Evolutionary conservation across 1,140 invertebrate species (phyloP), one percentile per base, ranked within the genome.

Genomic region (Lepidurus couesii): DNA sequence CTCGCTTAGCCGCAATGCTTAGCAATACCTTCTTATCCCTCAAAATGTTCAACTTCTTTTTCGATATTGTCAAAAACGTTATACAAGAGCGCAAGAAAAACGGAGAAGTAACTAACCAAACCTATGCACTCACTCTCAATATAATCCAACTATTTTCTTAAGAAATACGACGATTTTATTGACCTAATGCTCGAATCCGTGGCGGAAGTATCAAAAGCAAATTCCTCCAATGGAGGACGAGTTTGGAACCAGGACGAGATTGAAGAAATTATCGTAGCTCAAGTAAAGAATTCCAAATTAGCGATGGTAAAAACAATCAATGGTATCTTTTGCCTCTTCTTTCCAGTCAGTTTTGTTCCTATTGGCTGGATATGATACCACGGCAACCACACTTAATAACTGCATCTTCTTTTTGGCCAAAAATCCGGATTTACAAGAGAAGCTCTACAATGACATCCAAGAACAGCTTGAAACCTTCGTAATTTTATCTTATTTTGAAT

Each of bases 341-440:
- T 21, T 21, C 2, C 90, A 92, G 83, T 90, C 88, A 0, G 89
- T 90, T 11, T 86, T 90, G 0, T 93, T 93, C 82, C 91, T 92
- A 77, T 84, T 89, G 1, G 92, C 92, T 73, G 91, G 92, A 9
- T 92, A 90, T 78, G 92, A 95, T 83, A 94, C 93, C 0, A 92
- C 92, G 0, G 90, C 91, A 0, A 90, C 89, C 7, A 87, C 90
- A 1, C 88, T 95, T 78, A 85, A 89, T 0, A 91, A 90, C 81
- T 85, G 88, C 11, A 82, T 92, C 0, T 89, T 91, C 81, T 89
- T 91, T 81, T 82, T 95, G 74, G 89, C 92, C 1, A 84, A 89
- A 42, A 87, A 92, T 82, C 88, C 87, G 1, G 88, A 90, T 21
- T 82, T 88, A 53, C 87, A 89, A 81, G 82, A 86, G 24, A 84